phyloP scores from a whole-genome alignment of 2,888 invertebrate genomes.

The Hirtodrosophila alboralis region DNA sequence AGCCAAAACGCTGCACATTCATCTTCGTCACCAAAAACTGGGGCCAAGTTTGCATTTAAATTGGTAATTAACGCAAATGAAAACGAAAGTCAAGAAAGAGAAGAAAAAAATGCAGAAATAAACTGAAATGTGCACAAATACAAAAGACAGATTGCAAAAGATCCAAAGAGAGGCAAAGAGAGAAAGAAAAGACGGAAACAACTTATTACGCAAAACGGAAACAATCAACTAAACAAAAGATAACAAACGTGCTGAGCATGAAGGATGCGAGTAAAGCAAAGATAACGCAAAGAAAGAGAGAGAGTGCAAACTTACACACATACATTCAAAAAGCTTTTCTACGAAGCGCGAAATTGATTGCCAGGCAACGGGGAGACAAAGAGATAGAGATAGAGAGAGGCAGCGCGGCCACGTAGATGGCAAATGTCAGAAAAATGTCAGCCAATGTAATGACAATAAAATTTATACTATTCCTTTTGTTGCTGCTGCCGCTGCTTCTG shows the following conservation, averaged over 20 bases:
- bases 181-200: conserved; percentile 42
- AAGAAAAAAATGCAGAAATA: too few species aligned
- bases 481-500: too few species aligned
- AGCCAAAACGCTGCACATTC: conserved; percentile 53
- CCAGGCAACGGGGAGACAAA: conserved; percentile 15
- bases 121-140: conserved; percentile 8
- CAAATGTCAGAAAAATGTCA: conserved; percentile 47
- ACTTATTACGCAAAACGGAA: conserved; percentile 68
- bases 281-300: conserved; percentile 24
- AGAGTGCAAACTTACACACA: conserved; percentile 6
- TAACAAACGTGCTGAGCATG: conserved; percentile 65
- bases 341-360: conserved; percentile 65
- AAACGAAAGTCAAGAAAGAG: conserved; percentile 57
- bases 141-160: conserved; percentile 24
- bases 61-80: conserved; percentile 77
- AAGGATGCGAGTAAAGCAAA: conserved; percentile 43
- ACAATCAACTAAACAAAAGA: conserved; percentile 74
- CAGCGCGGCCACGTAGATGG: conserved; percentile 15
- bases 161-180: conserved; percentile 12
- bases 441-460: conserved; percentile 62
- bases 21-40: conserved; percentile 69
- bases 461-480: conserved; percentile 44
- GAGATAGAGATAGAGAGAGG: background rate
- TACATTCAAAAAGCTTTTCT: conserved; percentile 8
- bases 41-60: conserved; percentile 79